A percentile compares a stretch with the other conserved stretches of the same genome.
phyloP scores from a whole-genome alignment of 2,113 vertebrate genomes.

The Ciconia maguari region DNA sequence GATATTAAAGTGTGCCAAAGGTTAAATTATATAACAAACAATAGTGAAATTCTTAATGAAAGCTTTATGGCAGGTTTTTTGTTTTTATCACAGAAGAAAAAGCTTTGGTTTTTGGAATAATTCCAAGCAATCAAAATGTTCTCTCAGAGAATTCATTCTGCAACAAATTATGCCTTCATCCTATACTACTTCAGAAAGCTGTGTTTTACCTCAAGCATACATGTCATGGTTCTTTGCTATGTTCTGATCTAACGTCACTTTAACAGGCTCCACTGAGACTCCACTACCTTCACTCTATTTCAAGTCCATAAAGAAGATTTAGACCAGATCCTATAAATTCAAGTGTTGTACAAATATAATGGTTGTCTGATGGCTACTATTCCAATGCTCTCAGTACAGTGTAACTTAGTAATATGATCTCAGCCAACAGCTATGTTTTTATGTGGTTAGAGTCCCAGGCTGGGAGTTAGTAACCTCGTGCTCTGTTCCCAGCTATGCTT shows the following conservation, averaged over 20 bases:
- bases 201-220: not conserved
- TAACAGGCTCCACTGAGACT: not conserved
- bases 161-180: not conserved
- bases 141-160: not conserved
- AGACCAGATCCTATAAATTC: conserved; percentile 21
- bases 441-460: not conserved
- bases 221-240: not conserved
- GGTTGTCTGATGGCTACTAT: conserved; percentile 7
- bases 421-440: not conserved
- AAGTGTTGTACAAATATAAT: not conserved
- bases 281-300: not conserved
- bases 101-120: not conserved
- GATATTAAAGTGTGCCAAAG: not conserved
- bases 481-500: not conserved
- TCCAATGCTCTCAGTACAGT: not conserved
- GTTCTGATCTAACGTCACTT: conserved; percentile 1
- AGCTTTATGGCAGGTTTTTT: not conserved
- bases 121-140: not conserved
- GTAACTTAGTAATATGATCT: not conserved
- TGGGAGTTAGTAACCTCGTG: not conserved
- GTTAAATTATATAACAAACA: not conserved
- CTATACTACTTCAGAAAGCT: not conserved
- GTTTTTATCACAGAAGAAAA: not conserved
- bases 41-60: not conserved
- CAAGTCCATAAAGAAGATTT: conserved; percentile 36